Evolutionary conservation across 2,888 invertebrate genomes (phyloP).

Genomic region (Carterocephalus palaemon): DNA sequence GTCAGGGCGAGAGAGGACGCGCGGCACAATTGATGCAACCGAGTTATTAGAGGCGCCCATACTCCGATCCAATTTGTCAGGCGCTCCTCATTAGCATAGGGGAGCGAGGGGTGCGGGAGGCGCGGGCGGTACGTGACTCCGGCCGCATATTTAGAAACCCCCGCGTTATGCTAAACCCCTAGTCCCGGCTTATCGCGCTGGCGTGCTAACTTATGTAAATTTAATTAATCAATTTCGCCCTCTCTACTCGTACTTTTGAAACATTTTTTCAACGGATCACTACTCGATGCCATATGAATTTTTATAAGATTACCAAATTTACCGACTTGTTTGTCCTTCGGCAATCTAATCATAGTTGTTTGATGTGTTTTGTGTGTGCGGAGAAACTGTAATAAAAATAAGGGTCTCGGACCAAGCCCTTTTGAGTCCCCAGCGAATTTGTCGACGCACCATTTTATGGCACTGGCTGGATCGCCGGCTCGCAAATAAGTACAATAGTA

Average conservation of each 20-base stretch:
- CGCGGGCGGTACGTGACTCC: slow-evolving; percentile 59
- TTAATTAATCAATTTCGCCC: slow-evolving; percentile 74
- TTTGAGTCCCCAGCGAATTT: slow-evolving; percentile 53
- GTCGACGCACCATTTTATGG: slow-evolving; percentile 36
- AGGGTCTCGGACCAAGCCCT: slow-evolving; percentile 56
- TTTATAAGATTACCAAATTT: slow-evolving; percentile 19
- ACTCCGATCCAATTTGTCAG: slow-evolving; percentile 64
- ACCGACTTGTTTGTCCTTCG: slow-evolving; percentile 16
- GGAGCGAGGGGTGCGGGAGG: slow-evolving; percentile 34
- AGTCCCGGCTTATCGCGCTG: slow-evolving; percentile 54
- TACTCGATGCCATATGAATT: slow-evolving; percentile 30
- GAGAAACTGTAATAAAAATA: slow-evolving; percentile 60
- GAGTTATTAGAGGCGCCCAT: slow-evolving; percentile 42
- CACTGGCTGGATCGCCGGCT: slow-evolving; percentile 35
- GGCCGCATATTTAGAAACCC: slow-evolving; percentile 56
- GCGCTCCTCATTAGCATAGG: slow-evolving; percentile 60
- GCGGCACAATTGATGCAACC: slow-evolving; percentile 50
- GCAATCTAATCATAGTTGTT: slow-evolving; percentile 42
- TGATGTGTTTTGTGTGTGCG: slow-evolving; percentile 46
- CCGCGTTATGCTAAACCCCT: slow-evolving; percentile 40
- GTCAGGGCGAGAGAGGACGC: slow-evolving; percentile 27
- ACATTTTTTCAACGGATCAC: slow-evolving; percentile 25
- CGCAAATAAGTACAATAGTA: slow-evolving; percentile 6
- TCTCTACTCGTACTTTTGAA: slow-evolving; percentile 41
- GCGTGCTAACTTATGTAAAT: slow-evolving; percentile 75